Conservation (phyloP, 1,140 invertebrate genomes). For the Drosophila burlai region DNA sequence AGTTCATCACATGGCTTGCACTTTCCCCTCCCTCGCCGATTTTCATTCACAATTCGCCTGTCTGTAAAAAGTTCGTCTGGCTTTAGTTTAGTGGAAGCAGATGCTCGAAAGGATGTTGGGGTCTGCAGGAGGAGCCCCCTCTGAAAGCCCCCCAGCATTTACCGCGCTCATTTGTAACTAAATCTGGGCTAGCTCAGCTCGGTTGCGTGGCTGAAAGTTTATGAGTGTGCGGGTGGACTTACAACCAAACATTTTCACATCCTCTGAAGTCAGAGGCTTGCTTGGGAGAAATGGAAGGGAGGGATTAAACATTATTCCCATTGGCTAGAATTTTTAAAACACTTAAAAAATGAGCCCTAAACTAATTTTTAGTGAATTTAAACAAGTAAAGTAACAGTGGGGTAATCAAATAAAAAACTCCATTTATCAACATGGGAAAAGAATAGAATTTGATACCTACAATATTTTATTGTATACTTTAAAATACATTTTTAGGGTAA, state of each 20-base stretch:
- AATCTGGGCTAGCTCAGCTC: constrained; percentile 62
- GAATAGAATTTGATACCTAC: too few species aligned
- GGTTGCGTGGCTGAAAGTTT: constrained; percentile 50
- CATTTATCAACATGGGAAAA: too few species aligned
- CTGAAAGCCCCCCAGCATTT: constrained; percentile 7
- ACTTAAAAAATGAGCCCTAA: too few species aligned
- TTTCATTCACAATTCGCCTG: constrained; percentile 30
- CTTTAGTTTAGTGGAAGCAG: constrained; percentile 38
- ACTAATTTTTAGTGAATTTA: too few species aligned
- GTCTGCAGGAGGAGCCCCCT: neutral
- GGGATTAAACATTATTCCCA: too few species aligned
- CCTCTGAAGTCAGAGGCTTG: constrained; percentile 20
- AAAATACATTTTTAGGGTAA: too few species aligned
- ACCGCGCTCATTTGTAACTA: constrained; percentile 64
- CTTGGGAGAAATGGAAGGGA: neutral
- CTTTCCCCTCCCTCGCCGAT: constrained; percentile 23
- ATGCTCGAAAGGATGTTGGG: constrained; percentile 11
- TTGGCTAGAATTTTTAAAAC: neutral
- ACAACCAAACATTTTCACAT: constrained; percentile 13
- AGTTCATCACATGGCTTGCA: constrained; percentile 74
- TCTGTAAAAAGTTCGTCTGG: constrained; percentile 68
- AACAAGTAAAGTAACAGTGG: too few species aligned
- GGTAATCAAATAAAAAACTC: too few species aligned
- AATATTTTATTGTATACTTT: too few species aligned
- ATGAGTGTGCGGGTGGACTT: constrained; percentile 42